Conservation (phyloP, 2,797 vertebrate genomes). For the Darevskia mixta region DNA sequence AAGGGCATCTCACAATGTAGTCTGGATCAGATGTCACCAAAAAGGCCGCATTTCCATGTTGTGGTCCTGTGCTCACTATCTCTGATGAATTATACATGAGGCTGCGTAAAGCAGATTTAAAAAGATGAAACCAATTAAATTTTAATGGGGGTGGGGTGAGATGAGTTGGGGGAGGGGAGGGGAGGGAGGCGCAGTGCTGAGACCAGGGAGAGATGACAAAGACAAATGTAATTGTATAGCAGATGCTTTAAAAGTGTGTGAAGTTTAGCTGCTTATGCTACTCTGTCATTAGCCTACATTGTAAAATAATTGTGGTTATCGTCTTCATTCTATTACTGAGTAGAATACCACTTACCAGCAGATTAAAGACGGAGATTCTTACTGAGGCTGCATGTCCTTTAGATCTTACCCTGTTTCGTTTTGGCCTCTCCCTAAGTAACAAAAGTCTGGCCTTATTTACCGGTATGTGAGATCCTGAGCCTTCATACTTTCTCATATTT, state of each 20-base stretch:
- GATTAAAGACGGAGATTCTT: slow-evolving; percentile 13
- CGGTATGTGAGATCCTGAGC: background rate
- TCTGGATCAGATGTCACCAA: slow-evolving; percentile 42
- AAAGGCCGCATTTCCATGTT: slow-evolving; percentile 56
- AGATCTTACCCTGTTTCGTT: background rate
- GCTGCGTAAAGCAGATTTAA: slow-evolving; percentile 47
- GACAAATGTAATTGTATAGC: slow-evolving; percentile 9
- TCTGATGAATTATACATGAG: slow-evolving; percentile 54
- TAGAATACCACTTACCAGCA: background rate
- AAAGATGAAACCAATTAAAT: slow-evolving; percentile 53
- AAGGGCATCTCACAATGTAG: slow-evolving; percentile 30
- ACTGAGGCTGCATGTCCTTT: background rate
- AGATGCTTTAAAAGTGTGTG: slow-evolving; percentile 22
- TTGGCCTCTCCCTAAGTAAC: background rate
- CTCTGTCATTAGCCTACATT: slow-evolving; percentile 3
- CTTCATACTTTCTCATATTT: slow-evolving; percentile 1
- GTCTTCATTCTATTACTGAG: background rate
- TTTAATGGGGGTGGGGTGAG: slow-evolving; percentile 42
- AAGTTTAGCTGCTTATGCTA: slow-evolving; percentile 8
- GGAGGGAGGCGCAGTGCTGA: background rate
- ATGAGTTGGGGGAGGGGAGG: background rate
- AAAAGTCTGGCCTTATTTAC: background rate
- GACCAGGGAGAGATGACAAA: slow-evolving; percentile 12
- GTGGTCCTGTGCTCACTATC: slow-evolving; percentile 24
- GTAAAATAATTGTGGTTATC: background rate